Conservation (phyloP, 2,113 vertebrate genomes). For the Stercorarius parasiticus region DNA sequence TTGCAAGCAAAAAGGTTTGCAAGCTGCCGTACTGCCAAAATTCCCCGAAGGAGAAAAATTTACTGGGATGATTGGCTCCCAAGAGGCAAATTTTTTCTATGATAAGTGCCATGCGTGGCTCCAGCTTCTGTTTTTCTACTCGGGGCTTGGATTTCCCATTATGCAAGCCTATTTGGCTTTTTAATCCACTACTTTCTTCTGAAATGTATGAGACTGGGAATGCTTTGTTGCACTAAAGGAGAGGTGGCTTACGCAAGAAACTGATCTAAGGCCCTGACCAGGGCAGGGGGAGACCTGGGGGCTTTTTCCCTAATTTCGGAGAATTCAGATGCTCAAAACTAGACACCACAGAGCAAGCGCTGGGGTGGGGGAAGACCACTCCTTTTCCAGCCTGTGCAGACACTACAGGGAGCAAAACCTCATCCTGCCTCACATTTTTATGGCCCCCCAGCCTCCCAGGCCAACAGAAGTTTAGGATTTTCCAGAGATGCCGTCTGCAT, state of each 20-base stretch:
- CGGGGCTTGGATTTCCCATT: background rate
- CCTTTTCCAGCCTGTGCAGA: background rate
- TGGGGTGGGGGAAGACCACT: background rate
- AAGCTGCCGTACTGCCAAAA: background rate
- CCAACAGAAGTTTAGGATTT: background rate
- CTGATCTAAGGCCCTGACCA: background rate
- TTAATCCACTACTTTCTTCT: background rate
- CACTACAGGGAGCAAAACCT: background rate
- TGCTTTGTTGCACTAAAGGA: background rate
- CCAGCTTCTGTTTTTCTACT: background rate
- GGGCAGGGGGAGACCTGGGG: background rate
- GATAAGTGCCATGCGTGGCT: background rate
- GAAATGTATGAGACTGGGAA: background rate
- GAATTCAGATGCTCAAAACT: background rate
- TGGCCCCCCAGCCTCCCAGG: background rate
- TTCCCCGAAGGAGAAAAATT: background rate
- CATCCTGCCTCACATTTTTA: background rate
- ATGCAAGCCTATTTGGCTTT: background rate
- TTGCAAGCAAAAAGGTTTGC: background rate
- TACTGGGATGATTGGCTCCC: background rate
- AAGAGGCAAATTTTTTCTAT: background rate
- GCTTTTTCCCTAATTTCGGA: accelerated
- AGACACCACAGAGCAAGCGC: background rate
- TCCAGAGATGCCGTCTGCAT: background rate
- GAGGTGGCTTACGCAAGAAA: background rate